phyloP scores from a whole-genome alignment of 2,888 invertebrate species.

The Drosophila nr. fundita region DNA sequence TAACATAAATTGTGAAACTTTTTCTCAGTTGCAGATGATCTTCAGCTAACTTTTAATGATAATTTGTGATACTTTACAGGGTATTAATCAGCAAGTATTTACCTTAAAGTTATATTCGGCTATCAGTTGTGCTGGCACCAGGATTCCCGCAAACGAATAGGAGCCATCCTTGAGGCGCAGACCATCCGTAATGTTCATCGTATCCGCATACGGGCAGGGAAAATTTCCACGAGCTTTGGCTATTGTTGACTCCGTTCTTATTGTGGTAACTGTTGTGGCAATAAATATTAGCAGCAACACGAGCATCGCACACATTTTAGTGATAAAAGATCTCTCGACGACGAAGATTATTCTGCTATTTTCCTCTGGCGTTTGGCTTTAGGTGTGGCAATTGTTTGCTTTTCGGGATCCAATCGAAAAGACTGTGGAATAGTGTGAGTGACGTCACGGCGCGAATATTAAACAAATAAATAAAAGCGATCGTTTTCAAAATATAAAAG shows the following conservation, averaged over 20 bases:
- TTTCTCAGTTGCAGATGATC: not conserved
- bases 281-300: conserved; percentile 24
- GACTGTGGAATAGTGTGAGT: conserved; percentile 27
- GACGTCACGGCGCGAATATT: conserved; percentile 63
- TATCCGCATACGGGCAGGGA: conserved; percentile 78
- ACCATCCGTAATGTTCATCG: conserved; percentile 81
- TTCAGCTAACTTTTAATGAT: accelerated
- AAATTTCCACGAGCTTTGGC: conserved; percentile 24
- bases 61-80: not conserved
- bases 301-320: conserved; percentile 41
- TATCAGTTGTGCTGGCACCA: conserved; percentile 72
- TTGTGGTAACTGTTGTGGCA: conserved; percentile 7
- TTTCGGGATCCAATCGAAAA: conserved; percentile 21
- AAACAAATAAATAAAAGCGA: conserved; percentile 61
- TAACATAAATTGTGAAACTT: no score
- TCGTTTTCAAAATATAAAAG: conserved; percentile 33
- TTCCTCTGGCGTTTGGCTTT: not conserved
- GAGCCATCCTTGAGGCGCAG: conserved; percentile 77
- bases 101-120: conserved; percentile 78
- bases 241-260: not conserved
- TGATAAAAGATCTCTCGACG: conserved; percentile 5
- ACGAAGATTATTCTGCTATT: conserved; percentile 2
- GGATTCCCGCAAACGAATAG: conserved; percentile 76
- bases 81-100: not conserved
- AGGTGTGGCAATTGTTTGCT: conserved; percentile 48